These are phyloP conservation scores for Esperia sulphurella DNA, from an alignment of 2,888 invertebrate species.

Conservation along the genomic window DNA sequence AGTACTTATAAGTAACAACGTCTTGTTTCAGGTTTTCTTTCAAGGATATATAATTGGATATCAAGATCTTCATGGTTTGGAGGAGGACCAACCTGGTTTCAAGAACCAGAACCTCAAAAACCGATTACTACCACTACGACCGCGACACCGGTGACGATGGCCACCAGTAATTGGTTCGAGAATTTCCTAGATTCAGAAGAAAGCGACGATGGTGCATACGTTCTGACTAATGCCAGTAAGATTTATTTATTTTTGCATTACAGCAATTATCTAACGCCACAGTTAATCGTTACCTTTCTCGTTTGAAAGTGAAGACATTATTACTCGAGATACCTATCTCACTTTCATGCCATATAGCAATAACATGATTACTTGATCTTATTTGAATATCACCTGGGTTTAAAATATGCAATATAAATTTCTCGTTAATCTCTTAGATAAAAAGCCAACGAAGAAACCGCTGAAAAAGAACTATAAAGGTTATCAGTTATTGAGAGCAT, in stretches of 20 bases:
- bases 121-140: constrained; percentile 47
- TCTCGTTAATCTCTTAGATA: constrained; percentile 29
- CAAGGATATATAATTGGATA: constrained; percentile 59
- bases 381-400: constrained; percentile 4
- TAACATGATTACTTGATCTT: constrained; percentile 8
- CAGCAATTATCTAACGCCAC: constrained; percentile 12
- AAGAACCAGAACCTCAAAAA: constrained; percentile 29
- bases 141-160: constrained; percentile 36
- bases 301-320: constrained; percentile 23
- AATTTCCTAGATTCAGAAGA: constrained; percentile 61
- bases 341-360: constrained; percentile 29
- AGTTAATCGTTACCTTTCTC: constrained; percentile 4
- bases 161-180: constrained; percentile 62
- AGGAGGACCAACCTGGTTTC: constrained; percentile 66
- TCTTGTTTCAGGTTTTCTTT: constrained; percentile 47
- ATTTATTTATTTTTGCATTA: constrained; percentile 2
- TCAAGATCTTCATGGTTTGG: constrained; percentile 66
- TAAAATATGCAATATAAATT: constrained; percentile 14
- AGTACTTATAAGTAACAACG: too few species aligned
- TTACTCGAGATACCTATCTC: constrained; percentile 18
- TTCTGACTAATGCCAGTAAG: constrained; percentile 26
- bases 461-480: constrained; percentile 75
- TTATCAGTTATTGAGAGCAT: constrained; percentile 71
- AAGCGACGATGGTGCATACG: constrained; percentile 45
- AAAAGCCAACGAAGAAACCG: constrained; percentile 55